A percentile compares a stretch with the other conserved stretches of the same genome.
Evolutionary conservation across 2,888 invertebrate genomes (phyloP).

Genomic region (Yponomeuta plumbellus): DNA sequence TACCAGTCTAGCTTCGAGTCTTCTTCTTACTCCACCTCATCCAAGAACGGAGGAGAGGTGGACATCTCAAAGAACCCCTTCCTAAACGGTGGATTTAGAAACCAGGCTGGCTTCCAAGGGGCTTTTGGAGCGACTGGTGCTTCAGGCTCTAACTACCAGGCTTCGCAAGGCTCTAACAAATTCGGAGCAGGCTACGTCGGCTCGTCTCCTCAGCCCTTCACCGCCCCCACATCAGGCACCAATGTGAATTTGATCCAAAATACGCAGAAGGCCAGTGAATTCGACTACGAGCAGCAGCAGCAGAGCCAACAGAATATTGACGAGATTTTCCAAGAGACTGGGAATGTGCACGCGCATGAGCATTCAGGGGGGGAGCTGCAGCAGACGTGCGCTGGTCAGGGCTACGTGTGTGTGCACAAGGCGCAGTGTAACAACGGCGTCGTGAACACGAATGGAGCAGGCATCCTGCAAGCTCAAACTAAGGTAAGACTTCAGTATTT

Average conservation of each 20-base stretch:
- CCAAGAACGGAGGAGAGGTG: conserved; percentile 41
- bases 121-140: conserved; percentile 29
- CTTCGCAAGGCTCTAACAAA: conserved; percentile 27
- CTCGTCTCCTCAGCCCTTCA: conserved; percentile 59
- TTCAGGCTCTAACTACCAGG: conserved; percentile 19
- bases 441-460: conserved; percentile 66
- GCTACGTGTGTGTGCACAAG: conserved; percentile 78
- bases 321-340: conserved; percentile 51
- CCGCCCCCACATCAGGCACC: conserved; percentile 42
- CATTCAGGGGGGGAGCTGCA: conserved; percentile 54
- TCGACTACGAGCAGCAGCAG: conserved; percentile 50
- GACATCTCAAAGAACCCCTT: conserved; percentile 55
- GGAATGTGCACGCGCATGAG: conserved; percentile 46
- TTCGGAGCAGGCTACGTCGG: conserved; percentile 44
- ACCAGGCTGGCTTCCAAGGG: conserved; percentile 15
- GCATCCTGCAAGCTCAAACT: conserved; percentile 63
- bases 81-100: conserved; percentile 40
- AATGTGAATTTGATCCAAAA: conserved; percentile 58
- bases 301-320: conserved; percentile 56
- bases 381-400: conserved; percentile 75
- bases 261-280: conserved; percentile 46
- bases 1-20: conserved; percentile 46
- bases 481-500: conserved; percentile 66
- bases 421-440: conserved; percentile 79
- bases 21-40: conserved; percentile 40